A percentile compares a stretch with the other conserved stretches of the same genome.
Conservation (phyloP, 2,113 vertebrate genomes). For the Tauraco erythrolophus region DNA sequence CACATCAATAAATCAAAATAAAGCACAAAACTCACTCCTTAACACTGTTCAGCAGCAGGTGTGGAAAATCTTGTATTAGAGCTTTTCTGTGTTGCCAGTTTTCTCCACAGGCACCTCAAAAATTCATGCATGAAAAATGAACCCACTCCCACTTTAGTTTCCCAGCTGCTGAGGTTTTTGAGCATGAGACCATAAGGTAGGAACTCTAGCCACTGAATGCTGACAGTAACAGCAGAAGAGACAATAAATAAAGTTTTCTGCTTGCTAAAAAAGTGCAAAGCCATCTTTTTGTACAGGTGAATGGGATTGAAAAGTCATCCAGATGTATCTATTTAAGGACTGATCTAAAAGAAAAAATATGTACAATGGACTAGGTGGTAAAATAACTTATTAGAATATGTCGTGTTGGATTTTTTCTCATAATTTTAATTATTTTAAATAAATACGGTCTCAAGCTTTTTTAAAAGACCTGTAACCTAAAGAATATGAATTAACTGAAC, state of each 20-base stretch:
- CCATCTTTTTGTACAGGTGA: background rate
- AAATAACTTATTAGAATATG: background rate
- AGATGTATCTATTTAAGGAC: background rate
- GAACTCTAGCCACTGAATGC: background rate
- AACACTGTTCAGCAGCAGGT: background rate
- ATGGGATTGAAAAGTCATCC: background rate
- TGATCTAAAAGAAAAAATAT: background rate
- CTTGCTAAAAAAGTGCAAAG: background rate
- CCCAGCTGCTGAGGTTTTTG: background rate
- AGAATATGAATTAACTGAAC: background rate
- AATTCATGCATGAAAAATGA: background rate
- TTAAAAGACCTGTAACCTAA: background rate
- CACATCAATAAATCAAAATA: background rate
- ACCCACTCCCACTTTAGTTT: background rate
- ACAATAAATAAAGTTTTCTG: background rate
- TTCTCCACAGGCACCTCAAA: background rate
- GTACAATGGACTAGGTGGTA: accelerated
- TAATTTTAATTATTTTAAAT: background rate
- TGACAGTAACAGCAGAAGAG: background rate
- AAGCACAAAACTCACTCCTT: background rate
- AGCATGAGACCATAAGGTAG: background rate
- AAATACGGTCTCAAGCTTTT: background rate
- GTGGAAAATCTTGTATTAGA: background rate
- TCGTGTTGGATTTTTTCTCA: background rate
- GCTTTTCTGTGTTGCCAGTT: background rate